Base-by-base conservation (phyloP, 2,113 vertebrate species). In the Saguinus imperator region DNA sequence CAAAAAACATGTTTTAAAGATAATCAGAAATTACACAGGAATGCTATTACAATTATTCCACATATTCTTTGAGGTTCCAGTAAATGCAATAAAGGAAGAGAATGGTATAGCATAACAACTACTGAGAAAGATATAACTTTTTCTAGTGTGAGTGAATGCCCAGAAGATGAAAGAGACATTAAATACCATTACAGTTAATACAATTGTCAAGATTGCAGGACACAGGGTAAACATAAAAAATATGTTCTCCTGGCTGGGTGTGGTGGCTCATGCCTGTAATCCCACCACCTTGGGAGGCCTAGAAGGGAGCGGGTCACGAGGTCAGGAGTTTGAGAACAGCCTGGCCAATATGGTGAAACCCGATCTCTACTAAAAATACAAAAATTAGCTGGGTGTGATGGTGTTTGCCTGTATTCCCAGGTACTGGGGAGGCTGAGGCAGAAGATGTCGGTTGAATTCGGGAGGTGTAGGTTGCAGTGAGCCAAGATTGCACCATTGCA, bases 131-230 rank as follows among this genome's bases (percentile, higher is more conserved):
- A n/a, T 57, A 32, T 50, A 61, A 84, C 68, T 64, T 80, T 84
- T 93, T 90, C 35, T 79, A n/a, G 8, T 96, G 21, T 94, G 87
- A 96, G 45, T 89, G 5, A 81, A 85, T 50, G 73, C n/a, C 76
- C 64, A 80, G 80, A 75, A 90, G 86, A 52, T 82, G 29, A 55
- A 96, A 94, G 55, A 87, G n/a, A 81, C 23, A 81, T 48, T 87
- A 90, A 96, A 61, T 87, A 87, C 23, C 29, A 64, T n/a, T 52
- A 18, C 8, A 37, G 64, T 73, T 73, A 93, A 93, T 85, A 75
- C 23, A 58, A 80, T 52, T 85, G 29, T 94, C 45, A 80, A 96
- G 52, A 50, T 25, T 73, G 55, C 64, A 80, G 45, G 61, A n/a
- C 55, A 85, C 16, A 93, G 77, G 79, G n/a, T 70, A 89, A 84